Percentiles rank a stretch among this genome's conserved stretches.
phyloP scores from a whole-genome alignment of 2,797 vertebrate species.

The Cygnus olor region DNA sequence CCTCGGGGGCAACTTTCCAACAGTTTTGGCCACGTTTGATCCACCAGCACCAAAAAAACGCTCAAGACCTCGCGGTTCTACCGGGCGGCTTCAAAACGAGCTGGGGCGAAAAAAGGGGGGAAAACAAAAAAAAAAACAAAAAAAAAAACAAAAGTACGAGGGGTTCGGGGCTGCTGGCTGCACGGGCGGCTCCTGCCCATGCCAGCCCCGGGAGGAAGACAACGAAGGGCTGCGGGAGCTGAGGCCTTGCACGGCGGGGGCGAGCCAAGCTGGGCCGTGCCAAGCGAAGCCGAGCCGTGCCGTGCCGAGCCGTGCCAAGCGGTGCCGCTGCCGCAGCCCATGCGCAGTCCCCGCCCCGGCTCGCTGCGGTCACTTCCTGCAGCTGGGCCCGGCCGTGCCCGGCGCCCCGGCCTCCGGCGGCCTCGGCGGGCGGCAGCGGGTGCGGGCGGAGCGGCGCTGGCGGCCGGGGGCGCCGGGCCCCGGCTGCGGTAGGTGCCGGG shows the following conservation, averaged over 20 bases:
- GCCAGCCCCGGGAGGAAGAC: too few relatives aligned
- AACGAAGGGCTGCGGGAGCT: too few relatives aligned
- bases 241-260: too few relatives aligned
- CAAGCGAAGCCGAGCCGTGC: too few relatives aligned
- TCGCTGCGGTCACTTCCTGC: slow-evolving; percentile 77
- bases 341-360: not conserved
- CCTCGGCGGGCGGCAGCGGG: not conserved
- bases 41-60: not conserved
- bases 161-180: too few relatives aligned
- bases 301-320: too few relatives aligned
- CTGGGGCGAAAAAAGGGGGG: too few relatives aligned
- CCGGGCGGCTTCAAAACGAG: not conserved
- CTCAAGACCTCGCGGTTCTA: rapidly evolving
- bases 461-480: not conserved
- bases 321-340: too few relatives aligned
- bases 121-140: too few relatives aligned
- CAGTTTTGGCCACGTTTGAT: not conserved
- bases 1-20: not conserved
- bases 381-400: slow-evolving; percentile 67
- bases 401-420: not conserved
- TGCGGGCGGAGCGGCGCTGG: not conserved
- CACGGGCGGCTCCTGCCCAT: too few relatives aligned
- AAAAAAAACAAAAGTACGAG: too few relatives aligned
- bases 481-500: not conserved
- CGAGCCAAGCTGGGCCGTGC: too few relatives aligned